Evolutionary conservation across 2,797 vertebrate genomes (phyloP), one percentile per base, ranked within the genome.

Genomic region (Pteropus rufus): DNA sequence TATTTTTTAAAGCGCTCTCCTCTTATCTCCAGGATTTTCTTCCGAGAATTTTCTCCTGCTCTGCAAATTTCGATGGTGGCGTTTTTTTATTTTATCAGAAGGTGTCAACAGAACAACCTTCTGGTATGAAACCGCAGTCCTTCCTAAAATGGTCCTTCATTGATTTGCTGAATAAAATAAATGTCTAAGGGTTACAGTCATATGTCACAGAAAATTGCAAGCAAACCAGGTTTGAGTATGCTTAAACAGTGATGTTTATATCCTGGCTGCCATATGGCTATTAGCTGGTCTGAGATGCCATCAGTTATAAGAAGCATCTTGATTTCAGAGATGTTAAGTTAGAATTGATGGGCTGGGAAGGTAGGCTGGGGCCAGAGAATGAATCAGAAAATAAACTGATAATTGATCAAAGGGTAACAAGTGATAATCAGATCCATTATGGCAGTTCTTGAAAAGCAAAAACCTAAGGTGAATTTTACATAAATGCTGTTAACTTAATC

Each of bases 41-140:
- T 93, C 46, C 58, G 90, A 67, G 88, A 90, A 31, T 92, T 95
- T 77, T 94, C 52, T 85, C 31, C 41, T 23, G 87, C 46, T 91
- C 41, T 93, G 52, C 60, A 95, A 83, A 23, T 83, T 82, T 91
- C 89, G 76, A 56, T 94, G 54, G 39, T 92, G 52, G 39, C 91
- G 58, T 52, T 65, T 96, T 96, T 93, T 95, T 89, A 86, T 96
- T 97, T 93, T 94, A 89, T 96, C 80, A 91, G 92, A 93, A 95
- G 82, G 87, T 89, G 76, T 89, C 31, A 80, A 67, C 82, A 91
- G 60, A 80, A 81, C 60, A 70, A 56, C 65, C 75, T 95, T 93
- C 46, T 95, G 86, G 24, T 96, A 95, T 80, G 89, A 89, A 93
- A 92, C 3, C 7, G 65, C 65, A 67, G 0, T 89, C 31, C 24